Evolutionary conservation across 2,888 invertebrate genomes (phyloP).

Genomic region (Entomobrya multifasciata): DNA sequence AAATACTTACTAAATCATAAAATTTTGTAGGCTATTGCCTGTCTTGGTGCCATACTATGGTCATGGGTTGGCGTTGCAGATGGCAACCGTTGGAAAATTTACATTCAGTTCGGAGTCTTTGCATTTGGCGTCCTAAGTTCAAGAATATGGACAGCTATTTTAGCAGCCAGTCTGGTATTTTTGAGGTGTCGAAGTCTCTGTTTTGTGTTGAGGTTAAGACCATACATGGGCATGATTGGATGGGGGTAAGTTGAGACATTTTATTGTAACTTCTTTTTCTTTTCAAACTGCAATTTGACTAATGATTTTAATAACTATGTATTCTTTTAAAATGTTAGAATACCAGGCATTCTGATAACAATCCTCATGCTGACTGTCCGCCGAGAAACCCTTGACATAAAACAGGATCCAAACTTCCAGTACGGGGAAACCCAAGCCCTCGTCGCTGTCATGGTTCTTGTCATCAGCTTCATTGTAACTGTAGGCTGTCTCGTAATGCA

Average conservation of each 20-base stretch:
- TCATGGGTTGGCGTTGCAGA: slow-evolving; percentile 83
- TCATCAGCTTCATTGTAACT: slow-evolving; percentile 91
- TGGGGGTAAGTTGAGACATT: slow-evolving; percentile 83
- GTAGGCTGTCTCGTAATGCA: slow-evolving; percentile 91
- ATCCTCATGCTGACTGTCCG: slow-evolving; percentile 85
- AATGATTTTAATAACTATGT: neutral
- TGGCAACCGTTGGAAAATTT: slow-evolving; percentile 85
- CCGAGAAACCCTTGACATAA: slow-evolving; percentile 83
- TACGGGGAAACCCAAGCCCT: slow-evolving; percentile 90
- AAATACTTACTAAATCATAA: too few species aligned
- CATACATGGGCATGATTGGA: slow-evolving; percentile 85
- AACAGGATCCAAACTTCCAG: slow-evolving; percentile 89
- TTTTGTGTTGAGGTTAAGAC: slow-evolving; percentile 89
- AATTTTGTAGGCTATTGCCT: slow-evolving; percentile 86
- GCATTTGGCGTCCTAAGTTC: slow-evolving; percentile 89
- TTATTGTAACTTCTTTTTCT: neutral
- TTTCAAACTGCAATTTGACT: too few species aligned
- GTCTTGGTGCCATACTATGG: slow-evolving; percentile 89
- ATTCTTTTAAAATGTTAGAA: slow-evolving; percentile 82
- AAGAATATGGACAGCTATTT: slow-evolving; percentile 91
- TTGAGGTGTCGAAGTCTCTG: slow-evolving; percentile 91
- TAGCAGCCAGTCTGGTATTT: slow-evolving; percentile 91
- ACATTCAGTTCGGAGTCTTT: slow-evolving; percentile 89
- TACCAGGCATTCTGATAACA: slow-evolving; percentile 86
- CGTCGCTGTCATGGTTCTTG: slow-evolving; percentile 87